Conservation (phyloP, 2,888 invertebrate species). For the Drosophila flavopinicola region DNA sequence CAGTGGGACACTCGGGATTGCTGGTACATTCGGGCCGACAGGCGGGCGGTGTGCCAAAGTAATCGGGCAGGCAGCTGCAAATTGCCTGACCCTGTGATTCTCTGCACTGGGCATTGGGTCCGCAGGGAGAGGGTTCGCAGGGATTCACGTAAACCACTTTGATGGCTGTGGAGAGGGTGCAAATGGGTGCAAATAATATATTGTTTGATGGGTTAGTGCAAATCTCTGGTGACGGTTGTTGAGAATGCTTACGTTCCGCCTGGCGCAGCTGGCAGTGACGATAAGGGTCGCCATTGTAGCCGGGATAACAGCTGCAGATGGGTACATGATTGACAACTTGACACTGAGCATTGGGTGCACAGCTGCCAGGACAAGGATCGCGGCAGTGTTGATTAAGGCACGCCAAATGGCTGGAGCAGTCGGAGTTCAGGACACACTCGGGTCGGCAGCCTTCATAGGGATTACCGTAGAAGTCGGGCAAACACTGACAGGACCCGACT, state of each 20-base stretch:
- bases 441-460: conserved; percentile 90
- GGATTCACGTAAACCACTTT: conserved; percentile 85
- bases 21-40: conserved; percentile 88
- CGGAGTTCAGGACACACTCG: conserved; percentile 89
- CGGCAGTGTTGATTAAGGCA: conserved; percentile 89
- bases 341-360: conserved; percentile 90
- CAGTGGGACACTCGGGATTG: conserved; percentile 86
- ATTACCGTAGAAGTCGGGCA: conserved; percentile 87
- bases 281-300: conserved; percentile 89
- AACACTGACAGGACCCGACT: conserved; percentile 88
- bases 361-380: conserved; percentile 91
- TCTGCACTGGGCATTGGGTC: conserved; percentile 89
- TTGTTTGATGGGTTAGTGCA: conserved; percentile 54
- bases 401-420: conserved; percentile 89
- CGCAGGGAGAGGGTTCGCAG: conserved; percentile 91
- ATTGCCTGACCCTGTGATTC: conserved; percentile 87
- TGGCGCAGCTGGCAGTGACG: conserved; percentile 84
- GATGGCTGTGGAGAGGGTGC: conserved; percentile 39
- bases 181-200: conserved; percentile 45
- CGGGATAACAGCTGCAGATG: conserved; percentile 89
- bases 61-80: conserved; percentile 87
- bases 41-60: conserved; percentile 88
- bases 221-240: conserved; percentile 4
- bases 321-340: conserved; percentile 91
- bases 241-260: conserved; percentile 80